A percentile compares a stretch with the other conserved stretches of the same genome.
These are phyloP conservation scores for Apis laboriosa DNA, from an alignment of 1,140 invertebrate species.

Conservation along the genomic window DNA sequence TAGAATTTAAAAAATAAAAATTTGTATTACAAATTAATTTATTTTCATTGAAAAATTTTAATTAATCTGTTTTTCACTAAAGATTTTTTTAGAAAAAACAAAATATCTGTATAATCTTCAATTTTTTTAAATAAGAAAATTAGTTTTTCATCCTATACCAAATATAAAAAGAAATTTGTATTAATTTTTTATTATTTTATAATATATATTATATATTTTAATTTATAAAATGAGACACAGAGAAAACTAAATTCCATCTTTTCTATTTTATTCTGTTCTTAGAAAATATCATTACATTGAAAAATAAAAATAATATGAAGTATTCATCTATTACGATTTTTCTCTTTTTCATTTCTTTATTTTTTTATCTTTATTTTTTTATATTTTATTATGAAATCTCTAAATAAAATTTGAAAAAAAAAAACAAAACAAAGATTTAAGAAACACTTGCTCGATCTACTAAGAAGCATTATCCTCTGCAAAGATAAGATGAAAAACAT, in stretches of 20 bases:
- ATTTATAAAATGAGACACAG: not conserved
- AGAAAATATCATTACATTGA: slow-evolving; percentile 1
- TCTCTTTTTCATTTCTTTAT: not conserved
- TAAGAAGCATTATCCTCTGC: not conserved
- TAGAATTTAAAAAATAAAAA: too few relatives aligned
- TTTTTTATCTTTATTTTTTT: not conserved
- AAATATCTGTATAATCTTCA: too few relatives aligned
- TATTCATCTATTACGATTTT: not conserved
- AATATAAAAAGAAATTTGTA: too few relatives aligned
- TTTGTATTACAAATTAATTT: too few relatives aligned
- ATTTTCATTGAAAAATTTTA: too few relatives aligned
- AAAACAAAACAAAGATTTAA: not conserved
- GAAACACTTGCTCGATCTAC: not conserved
- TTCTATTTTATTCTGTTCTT: slow-evolving; percentile 2
- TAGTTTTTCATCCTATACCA: too few relatives aligned
- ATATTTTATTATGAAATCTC: not conserved
- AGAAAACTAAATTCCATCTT: not conserved
- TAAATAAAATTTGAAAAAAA: not conserved
- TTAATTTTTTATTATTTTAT: too few relatives aligned
- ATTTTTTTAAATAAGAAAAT: too few relatives aligned
- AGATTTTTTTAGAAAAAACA: too few relatives aligned
- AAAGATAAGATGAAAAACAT: too few relatives aligned
- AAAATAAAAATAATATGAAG: not conserved
- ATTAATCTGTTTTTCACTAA: too few relatives aligned
- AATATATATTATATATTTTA: too few relatives aligned